Evolutionary conservation across 2,888 invertebrate species (phyloP).

Genomic region (Drosophila parthenogenetica): DNA sequence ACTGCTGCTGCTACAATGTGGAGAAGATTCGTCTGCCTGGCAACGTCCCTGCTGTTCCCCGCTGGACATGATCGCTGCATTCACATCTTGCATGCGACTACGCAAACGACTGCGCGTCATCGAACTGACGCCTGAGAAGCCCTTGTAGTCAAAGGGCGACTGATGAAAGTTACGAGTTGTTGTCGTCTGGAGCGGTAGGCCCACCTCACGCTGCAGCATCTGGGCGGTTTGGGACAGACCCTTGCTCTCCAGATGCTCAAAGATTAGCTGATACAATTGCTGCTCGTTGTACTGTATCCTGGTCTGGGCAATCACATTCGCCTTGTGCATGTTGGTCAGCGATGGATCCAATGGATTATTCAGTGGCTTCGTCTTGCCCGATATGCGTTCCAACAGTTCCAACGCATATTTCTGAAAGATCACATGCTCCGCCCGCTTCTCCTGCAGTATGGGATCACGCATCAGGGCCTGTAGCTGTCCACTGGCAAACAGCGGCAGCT

Average conservation of each 20-base stretch:
- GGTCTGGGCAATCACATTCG: conserved; percentile 98
- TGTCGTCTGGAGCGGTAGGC: conserved; percentile 85
- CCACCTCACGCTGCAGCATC: conserved; percentile 91
- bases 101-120: conserved; percentile 80
- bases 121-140: conserved; percentile 68
- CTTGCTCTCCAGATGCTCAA: conserved; percentile 92
- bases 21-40: conserved; percentile 42
- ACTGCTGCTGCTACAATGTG: conserved; percentile 26
- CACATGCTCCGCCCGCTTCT: conserved; percentile 97
- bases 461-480: conserved; percentile 97
- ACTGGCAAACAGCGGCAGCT: conserved; percentile 96
- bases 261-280: conserved; percentile 96
- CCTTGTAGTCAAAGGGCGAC: conserved; percentile 84
- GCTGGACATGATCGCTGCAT: conserved; percentile 68
- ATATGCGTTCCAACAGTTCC: conserved; percentile 94
- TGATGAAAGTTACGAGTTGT: conserved; percentile 83
- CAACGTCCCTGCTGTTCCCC: conserved; percentile 40
- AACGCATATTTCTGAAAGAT: conserved; percentile 97
- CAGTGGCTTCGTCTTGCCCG: conserved; percentile 93
- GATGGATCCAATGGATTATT: conserved; percentile 94
- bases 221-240: conserved; percentile 91
- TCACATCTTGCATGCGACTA: conserved; percentile 83
- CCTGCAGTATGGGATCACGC: conserved; percentile 98
- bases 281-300: conserved; percentile 97
- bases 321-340: conserved; percentile 94